These are phyloP conservation scores for Desmodus rotundus DNA, from an alignment of 2,113 vertebrate genomes.

Conservation along the genomic window DNA sequence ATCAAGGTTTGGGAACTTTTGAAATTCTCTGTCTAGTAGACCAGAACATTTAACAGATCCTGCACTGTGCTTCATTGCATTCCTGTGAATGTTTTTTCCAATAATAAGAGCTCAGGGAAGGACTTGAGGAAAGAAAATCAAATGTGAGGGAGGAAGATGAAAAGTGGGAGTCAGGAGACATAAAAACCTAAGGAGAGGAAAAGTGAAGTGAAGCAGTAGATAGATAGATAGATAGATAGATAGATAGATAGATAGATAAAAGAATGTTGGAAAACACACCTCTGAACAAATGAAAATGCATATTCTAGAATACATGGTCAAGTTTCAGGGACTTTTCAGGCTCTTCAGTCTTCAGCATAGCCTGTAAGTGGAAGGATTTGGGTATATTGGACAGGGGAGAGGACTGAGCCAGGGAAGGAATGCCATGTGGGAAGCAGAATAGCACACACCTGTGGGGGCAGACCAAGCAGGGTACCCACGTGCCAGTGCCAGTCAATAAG, in stretches of 20 bases:
- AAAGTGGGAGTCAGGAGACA: background rate
- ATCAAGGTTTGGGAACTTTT: background rate
- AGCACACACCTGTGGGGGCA: background rate
- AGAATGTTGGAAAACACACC: background rate
- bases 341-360: background rate
- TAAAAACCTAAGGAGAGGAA: background rate
- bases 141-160: background rate
- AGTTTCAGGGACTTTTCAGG: background rate
- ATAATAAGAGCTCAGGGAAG: background rate
- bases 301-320: background rate
- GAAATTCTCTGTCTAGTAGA: background rate
- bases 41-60: slow-evolving; percentile 2
- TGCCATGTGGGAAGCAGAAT: background rate
- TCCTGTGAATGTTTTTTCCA: background rate
- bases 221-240: no score
- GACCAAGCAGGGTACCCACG: background rate
- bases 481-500: background rate
- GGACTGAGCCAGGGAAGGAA: background rate
- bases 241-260: no score
- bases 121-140: background rate
- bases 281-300: background rate
- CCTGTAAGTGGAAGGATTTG: background rate
- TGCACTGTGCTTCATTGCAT: background rate
- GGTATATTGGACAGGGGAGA: background rate
- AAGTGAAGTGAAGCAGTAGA: background rate